Evolutionary conservation across 2,113 vertebrate species (phyloP).

Genomic region (Triplophysa rosa): DNA sequence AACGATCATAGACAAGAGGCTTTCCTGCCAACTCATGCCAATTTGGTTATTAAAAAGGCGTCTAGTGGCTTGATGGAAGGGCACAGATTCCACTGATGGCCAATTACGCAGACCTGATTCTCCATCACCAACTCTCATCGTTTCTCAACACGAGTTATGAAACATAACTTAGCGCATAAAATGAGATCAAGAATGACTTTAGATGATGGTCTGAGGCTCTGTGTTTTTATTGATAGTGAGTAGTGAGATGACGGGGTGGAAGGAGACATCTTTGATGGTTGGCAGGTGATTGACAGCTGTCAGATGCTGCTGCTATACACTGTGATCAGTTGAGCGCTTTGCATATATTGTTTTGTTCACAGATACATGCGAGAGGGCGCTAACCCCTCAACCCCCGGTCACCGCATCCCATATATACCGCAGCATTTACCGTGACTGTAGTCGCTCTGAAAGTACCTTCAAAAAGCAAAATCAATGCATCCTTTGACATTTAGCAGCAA

Average conservation of each 20-base stretch:
- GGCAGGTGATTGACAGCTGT: too few species aligned
- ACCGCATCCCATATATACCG: neutral
- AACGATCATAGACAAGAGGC: too few species aligned
- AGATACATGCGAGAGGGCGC: too few species aligned
- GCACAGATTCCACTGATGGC: neutral
- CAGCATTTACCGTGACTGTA: constrained; percentile 8
- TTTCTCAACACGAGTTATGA: neutral
- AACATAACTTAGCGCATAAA: too few species aligned
- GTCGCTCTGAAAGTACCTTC: constrained; percentile 6
- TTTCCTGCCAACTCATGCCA: neutral
- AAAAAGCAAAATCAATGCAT: constrained; percentile 29
- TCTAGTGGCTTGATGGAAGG: constrained; percentile 4
- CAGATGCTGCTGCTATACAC: too few species aligned
- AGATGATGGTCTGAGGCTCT: too few species aligned
- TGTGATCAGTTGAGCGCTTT: too few species aligned
- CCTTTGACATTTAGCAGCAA: neutral
- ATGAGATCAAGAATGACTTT: too few species aligned
- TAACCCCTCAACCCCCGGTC: neutral
- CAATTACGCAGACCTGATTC: neutral
- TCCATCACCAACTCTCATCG: neutral
- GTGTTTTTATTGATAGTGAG: too few species aligned
- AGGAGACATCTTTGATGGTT: too few species aligned
- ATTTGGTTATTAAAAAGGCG: neutral
- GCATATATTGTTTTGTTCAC: too few species aligned
- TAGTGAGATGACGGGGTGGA: too few species aligned